These are phyloP conservation scores for Bombus affinis DNA, from an alignment of 1,140 invertebrate genomes.

Conservation along the genomic window DNA sequence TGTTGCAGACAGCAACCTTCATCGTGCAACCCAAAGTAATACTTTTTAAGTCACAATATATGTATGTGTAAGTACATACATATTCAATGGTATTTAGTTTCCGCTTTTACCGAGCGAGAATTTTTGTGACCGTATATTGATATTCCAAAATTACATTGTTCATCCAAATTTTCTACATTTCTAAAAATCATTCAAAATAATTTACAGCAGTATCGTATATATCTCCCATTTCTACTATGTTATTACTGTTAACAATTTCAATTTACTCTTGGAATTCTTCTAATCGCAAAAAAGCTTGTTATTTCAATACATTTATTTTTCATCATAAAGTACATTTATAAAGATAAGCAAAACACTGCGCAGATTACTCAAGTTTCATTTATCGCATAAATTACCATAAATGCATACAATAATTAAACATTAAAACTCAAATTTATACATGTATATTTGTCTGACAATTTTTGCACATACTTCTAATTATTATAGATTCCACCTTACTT, in stretches of 20 bases:
- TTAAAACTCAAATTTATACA: background rate
- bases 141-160: background rate
- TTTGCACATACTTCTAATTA: background rate
- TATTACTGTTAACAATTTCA: background rate
- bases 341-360: too few relatives aligned
- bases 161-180: background rate
- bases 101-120: background rate
- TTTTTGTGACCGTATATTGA: background rate
- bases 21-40: constrained; percentile 34
- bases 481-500: background rate
- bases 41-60: background rate
- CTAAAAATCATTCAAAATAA: background rate
- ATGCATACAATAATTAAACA: background rate
- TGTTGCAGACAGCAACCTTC: constrained; percentile 37
- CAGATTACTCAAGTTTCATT: background rate
- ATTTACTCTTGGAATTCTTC: background rate
- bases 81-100: background rate
- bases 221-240: background rate
- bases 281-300: background rate
- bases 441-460: background rate
- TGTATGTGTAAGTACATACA: background rate
- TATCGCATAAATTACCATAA: background rate
- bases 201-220: background rate
- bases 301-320: background rate
- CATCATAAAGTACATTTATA: background rate